phyloP scores from a whole-genome alignment of 2,797 vertebrate species.

The Catostomus latipinnis region DNA sequence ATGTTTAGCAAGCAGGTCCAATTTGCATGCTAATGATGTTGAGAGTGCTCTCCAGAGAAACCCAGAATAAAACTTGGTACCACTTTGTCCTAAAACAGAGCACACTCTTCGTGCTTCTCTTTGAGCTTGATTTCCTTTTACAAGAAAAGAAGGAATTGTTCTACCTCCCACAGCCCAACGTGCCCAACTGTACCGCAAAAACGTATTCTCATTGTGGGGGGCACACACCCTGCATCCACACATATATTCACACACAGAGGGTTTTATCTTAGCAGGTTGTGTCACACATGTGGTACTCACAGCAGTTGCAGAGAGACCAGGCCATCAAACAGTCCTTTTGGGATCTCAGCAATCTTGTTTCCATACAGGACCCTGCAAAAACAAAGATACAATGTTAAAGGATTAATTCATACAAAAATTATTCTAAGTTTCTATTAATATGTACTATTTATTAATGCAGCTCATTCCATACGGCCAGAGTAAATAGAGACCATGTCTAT shows the following conservation, averaged over 20 bases:
- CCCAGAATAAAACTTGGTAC: constrained; percentile 26
- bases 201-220: not conserved
- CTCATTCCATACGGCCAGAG: not conserved
- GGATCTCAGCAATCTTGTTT: constrained; percentile 97
- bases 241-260: constrained; percentile 9
- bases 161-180: constrained; percentile 7
- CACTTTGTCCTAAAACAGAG: constrained; percentile 16
- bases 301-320: constrained; percentile 95
- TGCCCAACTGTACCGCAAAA: not conserved
- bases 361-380: constrained; percentile 93
- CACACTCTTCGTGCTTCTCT: constrained; percentile 23
- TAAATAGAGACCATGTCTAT: not conserved
- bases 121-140: constrained; percentile 51
- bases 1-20: constrained; percentile 58
- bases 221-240: not conserved
- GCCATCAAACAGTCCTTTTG: constrained; percentile 96
- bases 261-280: constrained; percentile 35
- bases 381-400: constrained; percentile 54
- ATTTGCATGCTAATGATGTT: constrained; percentile 63
- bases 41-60: constrained; percentile 27
- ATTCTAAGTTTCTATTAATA: not conserved
- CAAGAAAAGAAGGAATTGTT: constrained; percentile 26
- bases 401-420: not conserved
- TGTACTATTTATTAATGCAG: too few species aligned
- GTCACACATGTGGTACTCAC: constrained; percentile 82